These are phyloP conservation scores for Sinocyclocheilus maitianheensis DNA, from an alignment of 2,113 vertebrate species.

Conservation along the genomic window DNA sequence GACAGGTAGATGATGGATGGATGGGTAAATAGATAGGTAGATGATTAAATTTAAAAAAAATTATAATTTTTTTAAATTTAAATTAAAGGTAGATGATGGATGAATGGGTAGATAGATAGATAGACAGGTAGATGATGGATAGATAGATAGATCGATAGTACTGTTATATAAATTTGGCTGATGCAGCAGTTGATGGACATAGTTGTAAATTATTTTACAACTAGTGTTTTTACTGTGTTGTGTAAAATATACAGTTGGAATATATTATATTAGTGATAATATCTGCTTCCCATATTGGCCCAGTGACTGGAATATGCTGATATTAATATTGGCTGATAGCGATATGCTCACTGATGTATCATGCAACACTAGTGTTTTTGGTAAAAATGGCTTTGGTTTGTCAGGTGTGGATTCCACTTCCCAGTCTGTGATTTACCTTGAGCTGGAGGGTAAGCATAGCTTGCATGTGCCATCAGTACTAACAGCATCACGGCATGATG, in stretches of 20 bases:
- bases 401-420: conserved; percentile 57
- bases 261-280: background rate
- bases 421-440: conserved; percentile 65
- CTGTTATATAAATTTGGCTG: background rate
- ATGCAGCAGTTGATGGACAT: background rate
- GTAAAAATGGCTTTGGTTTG: conserved; percentile 57
- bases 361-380: background rate
- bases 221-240: background rate
- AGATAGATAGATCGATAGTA: too few species aligned
- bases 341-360: background rate
- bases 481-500: background rate
- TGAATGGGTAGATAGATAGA: background rate
- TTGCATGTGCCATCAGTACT: conserved; percentile 16
- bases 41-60: background rate
- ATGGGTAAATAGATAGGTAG: background rate
- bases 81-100: too few species aligned
- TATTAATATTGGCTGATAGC: background rate
- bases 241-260: background rate
- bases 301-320: background rate
- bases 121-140: background rate
- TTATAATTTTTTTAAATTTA: too few species aligned
- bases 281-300: background rate
- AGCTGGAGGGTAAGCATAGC: conserved; percentile 60
- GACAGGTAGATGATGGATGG: background rate
- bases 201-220: background rate